Conservation (phyloP, 2,113 vertebrate genomes). For the Fukomys damarensis region DNA sequence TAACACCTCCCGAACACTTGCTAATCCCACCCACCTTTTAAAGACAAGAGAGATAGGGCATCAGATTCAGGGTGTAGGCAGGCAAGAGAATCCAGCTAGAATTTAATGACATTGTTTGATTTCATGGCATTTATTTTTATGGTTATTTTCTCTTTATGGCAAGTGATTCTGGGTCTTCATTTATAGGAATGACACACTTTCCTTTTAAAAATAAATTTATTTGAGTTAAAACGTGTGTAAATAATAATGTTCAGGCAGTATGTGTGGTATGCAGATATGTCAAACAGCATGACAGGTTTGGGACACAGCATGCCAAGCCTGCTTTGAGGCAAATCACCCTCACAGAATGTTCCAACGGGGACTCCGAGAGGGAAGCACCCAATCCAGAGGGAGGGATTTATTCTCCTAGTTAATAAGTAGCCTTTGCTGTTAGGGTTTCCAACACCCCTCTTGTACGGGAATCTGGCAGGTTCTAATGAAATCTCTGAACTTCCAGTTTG, state of each 20-base stretch:
- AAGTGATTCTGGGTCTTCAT: slow-evolving; percentile 75
- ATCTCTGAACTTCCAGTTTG: slow-evolving; percentile 54
- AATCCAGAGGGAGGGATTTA: neutral
- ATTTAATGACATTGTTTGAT: slow-evolving; percentile 74
- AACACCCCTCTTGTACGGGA: slow-evolving; percentile 31
- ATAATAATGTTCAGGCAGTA: neutral
- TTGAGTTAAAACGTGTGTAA: slow-evolving; percentile 64
- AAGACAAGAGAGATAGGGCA: slow-evolving; percentile 35
- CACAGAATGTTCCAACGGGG: neutral
- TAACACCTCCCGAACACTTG: neutral
- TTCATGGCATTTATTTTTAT: slow-evolving; percentile 76
- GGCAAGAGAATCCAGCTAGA: slow-evolving; percentile 48
- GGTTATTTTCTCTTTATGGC: slow-evolving; percentile 78
- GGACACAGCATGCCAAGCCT: neutral
- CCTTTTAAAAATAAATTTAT: slow-evolving; percentile 75
- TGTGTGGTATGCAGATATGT: neutral
- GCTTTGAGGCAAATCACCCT: neutral
- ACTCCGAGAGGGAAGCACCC: neutral
- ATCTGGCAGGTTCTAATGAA: slow-evolving; percentile 60
- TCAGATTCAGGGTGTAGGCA: neutral
- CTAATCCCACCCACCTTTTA: neutral
- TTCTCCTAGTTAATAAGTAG: neutral
- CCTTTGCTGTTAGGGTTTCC: slow-evolving; percentile 11
- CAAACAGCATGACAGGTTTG: neutral
- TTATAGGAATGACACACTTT: slow-evolving; percentile 64